Base-by-base conservation (phyloP, 2,797 vertebrate genomes). In the Cyprinella venusta region DNA sequence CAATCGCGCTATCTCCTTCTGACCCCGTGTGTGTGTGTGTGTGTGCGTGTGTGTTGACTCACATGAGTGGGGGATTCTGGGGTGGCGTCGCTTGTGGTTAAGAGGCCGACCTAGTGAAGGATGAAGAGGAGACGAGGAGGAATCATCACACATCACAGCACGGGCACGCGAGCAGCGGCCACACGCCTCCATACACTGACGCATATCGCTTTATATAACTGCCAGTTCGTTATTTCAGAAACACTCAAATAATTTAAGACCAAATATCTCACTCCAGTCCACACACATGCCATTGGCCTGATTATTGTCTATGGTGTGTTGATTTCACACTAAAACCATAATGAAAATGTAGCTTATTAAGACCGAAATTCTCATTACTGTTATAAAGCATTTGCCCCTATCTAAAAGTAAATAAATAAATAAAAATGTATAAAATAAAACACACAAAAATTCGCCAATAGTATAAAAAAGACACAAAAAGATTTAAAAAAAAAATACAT, bases 181-280 rank as follows among this genome's bases (percentile, higher is more conserved):
- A 50, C 48, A 59, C 59, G 45, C 81, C 71, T 67, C 71, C 81
- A 18, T 56, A 18, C 3, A 54, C 71, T 75, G 48, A 76, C 59
- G 56, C 69, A 81, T 64, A 52, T 18, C 38, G 56, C 54, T 64
- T 81, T 81, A 74, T 81, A 52, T 81, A 81, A 81, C 40, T 63
- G 26, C 3, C 40, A 24, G 21, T 72, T 42, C 5, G 3, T 15
- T 4, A 33, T 61, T 61, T 71, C 19, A 71, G 67, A 80, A 45
- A 61, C 38, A 19, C 36, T 40, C 33, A n/a, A 24, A 26, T 54
- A 15, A n/a, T 72, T 16, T 38, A 15, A 64, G 7, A 63, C 9
- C 18, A 59, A 33, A 26, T 26, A 63, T 30, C 59, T 63, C 59
- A 61, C 59, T 63, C 1, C 30, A 30, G 26, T 30, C 26, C 24